Conservation (phyloP, 2,113 vertebrate species). For the Callionymus lyra region DNA sequence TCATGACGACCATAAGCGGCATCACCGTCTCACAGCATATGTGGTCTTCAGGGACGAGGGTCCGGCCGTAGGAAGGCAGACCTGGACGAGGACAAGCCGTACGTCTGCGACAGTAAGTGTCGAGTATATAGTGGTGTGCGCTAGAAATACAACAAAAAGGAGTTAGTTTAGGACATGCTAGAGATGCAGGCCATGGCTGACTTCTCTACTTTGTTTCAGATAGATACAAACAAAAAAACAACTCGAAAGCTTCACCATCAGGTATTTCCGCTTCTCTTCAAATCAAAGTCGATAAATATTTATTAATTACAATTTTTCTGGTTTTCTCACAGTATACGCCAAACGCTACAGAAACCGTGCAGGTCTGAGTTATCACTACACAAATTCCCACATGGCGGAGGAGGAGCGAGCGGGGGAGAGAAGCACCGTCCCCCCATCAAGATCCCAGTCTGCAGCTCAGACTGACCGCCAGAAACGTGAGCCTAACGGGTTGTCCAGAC, state of each 20-base stretch:
- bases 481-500: neutral
- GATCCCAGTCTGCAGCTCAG: conserved; percentile 71
- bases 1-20: neutral
- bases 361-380: conserved; percentile 92
- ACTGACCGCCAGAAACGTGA: conserved; percentile 89
- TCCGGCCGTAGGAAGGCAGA: conserved; percentile 84
- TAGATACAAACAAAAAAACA: conserved; percentile 83
- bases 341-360: conserved; percentile 96
- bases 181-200: conserved; percentile 14
- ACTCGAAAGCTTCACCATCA: conserved; percentile 73
- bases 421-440: conserved; percentile 70
- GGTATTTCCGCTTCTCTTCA: conserved; percentile 48
- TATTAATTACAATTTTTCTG: conserved; percentile 14
- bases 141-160: too few species aligned
- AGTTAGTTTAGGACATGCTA: too few species aligned
- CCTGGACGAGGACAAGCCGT: conserved; percentile 90
- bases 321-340: conserved; percentile 74
- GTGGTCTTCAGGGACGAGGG: conserved; percentile 77
- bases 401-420: conserved; percentile 80
- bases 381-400: conserved; percentile 85
- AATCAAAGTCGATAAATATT: neutral
- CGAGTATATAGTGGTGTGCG: too few species aligned
- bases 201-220: conserved; percentile 65
- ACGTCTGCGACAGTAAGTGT: conserved; percentile 95
- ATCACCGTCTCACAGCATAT: neutral